A percentile compares a stretch with the other conserved stretches of the same genome.
phyloP scores from a whole-genome alignment of 2,888 invertebrate genomes.

The Synanthedon myopaeformis region DNA sequence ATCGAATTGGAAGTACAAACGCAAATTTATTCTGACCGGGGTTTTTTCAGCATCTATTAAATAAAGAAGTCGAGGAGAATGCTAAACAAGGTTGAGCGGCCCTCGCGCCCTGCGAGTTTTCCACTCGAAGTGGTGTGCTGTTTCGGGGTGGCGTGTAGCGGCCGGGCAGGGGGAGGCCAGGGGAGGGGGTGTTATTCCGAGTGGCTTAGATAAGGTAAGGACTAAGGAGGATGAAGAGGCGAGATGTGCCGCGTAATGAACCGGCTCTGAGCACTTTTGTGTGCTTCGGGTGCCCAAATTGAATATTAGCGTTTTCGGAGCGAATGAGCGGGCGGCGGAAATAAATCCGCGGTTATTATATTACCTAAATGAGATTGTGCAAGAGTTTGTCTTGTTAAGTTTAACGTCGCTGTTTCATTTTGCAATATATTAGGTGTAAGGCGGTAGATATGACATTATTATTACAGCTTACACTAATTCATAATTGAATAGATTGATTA shows the following conservation, averaged over 20 bases:
- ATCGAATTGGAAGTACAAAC: slow-evolving; percentile 44
- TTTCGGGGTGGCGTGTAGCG: slow-evolving; percentile 21
- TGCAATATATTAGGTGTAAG: slow-evolving; percentile 39
- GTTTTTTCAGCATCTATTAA: slow-evolving; percentile 67
- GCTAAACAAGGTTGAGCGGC: slow-evolving; percentile 69
- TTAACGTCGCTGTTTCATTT: slow-evolving; percentile 56
- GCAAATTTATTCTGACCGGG: slow-evolving; percentile 64
- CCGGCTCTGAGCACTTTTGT: slow-evolving; percentile 66
- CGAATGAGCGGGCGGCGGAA: slow-evolving; percentile 62
- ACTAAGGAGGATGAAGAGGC: slow-evolving; percentile 68
- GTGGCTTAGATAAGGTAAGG: slow-evolving; percentile 69
- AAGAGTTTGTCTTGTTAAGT: slow-evolving; percentile 49
- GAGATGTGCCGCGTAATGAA: slow-evolving; percentile 69
- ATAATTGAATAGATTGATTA: too few species aligned
- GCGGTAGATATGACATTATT: slow-evolving; percentile 33
- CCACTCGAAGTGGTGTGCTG: slow-evolving; percentile 63
- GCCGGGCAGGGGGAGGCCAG: slow-evolving; percentile 17
- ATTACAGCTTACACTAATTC: too few species aligned
- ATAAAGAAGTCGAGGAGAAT: slow-evolving; percentile 69
- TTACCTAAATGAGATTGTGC: slow-evolving; percentile 65
- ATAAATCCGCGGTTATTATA: slow-evolving; percentile 68
- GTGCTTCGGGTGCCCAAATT: slow-evolving; percentile 65
- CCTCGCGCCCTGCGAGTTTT: slow-evolving; percentile 66
- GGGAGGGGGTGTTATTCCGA: slow-evolving; percentile 53
- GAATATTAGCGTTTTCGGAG: slow-evolving; percentile 69